Evolutionary conservation across 2,888 invertebrate genomes (phyloP), one percentile per base, ranked within the genome.

Genomic region (Agonopterix subpropinquella): DNA sequence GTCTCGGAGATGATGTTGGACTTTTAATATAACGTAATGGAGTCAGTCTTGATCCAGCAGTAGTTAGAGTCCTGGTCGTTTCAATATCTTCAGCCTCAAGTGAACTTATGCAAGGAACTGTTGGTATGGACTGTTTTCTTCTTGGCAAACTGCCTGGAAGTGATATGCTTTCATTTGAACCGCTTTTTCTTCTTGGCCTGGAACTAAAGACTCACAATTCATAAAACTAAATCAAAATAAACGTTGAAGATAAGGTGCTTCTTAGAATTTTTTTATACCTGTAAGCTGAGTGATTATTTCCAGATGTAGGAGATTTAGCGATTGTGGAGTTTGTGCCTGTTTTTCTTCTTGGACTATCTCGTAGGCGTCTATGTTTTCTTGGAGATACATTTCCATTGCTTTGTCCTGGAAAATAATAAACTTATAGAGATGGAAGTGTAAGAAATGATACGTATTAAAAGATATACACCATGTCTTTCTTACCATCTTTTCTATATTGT

Each of bases 331-430:
- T 88, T 53, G 89, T 77, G n/a, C 78, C 80, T 35, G 91, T 91
- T 77, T 93, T 93, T 67, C 93, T 88, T 63, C 92, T 77, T 1
- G 92, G 91, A 65, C 91, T 92, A 53, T 93, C 93, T 51, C 92
- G 85, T 49, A 89, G 80, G 52, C 93, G 89, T 63, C 92, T 90
- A 54, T 89, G 86, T 74, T 92, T 91, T 55, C 91, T 89, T 43
- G 92, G 90, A 9, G 91, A 91, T 54, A 86, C 62, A 62, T 82
- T 89, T 43, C 89, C 89, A 55, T 88, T 89, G 35, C 73, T 80
- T n/a, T 73, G 52, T 44, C 83, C 85, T 83, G 47, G 36, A 57
- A 59, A 41, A 49, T 41, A 18, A 43, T 42, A 11, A 1, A 13
- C 0, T 42, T 28, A 28, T 28, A 28, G 28, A 28, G 28, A 28